Percentiles rank a stretch among this genome's conserved stretches.
Conservation (phyloP, 2,888 invertebrate genomes). For the Maniola hyperantus region DNA sequence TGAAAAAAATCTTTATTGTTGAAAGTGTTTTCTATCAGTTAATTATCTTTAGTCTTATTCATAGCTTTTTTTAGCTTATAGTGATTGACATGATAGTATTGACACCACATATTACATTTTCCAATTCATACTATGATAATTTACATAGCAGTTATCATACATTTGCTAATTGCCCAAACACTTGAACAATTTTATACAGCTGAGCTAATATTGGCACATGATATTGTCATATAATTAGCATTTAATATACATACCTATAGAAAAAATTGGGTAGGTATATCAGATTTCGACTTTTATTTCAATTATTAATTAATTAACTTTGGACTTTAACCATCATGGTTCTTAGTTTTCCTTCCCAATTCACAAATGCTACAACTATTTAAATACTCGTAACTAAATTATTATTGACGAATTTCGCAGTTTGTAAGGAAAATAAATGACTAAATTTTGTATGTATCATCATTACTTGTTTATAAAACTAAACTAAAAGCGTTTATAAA, state of each 20-base stretch:
- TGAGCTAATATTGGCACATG: constrained; percentile 11
- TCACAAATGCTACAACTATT: not conserved
- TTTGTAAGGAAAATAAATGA: not conserved
- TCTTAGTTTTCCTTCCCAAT: too few species aligned
- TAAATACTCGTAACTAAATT: not conserved
- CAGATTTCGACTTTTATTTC: not conserved
- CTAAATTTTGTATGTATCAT: not conserved
- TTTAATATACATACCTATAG: not conserved
- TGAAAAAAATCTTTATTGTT: too few species aligned
- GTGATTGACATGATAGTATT: not conserved
- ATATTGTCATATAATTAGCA: constrained; percentile 2
- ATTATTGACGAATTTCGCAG: not conserved
- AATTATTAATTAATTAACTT: not conserved
- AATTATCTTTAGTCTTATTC: too few species aligned
- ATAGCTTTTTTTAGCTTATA: too few species aligned
- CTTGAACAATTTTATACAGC: constrained; percentile 6
- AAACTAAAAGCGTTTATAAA: not conserved
- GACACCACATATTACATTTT: not conserved
- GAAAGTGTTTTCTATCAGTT: not conserved
- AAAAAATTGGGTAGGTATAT: not conserved
- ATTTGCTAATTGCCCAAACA: constrained; percentile 6
- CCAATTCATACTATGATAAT: constrained; percentile 6
- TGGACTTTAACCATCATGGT: not conserved
- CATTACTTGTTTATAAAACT: not conserved
- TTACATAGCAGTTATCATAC: constrained; percentile 8